Conservation (phyloP, 1,140 invertebrate species). For the Apocrypta bakeri region DNA sequence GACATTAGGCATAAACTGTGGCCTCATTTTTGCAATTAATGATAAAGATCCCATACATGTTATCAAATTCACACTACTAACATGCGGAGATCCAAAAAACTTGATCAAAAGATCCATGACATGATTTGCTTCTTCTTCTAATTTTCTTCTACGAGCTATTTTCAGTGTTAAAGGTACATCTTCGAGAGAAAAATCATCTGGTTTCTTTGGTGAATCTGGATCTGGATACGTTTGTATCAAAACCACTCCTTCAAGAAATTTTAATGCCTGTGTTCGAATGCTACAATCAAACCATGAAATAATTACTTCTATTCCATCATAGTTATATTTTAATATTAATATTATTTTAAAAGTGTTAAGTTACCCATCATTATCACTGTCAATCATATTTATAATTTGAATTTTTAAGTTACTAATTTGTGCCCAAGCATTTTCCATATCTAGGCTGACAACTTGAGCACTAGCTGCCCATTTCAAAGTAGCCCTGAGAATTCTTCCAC, state of each 20-base stretch:
- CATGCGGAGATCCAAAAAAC: conserved; percentile 95
- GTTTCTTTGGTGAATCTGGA: conserved; percentile 79
- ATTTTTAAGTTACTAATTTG: conserved; percentile 89
- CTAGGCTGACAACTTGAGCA: conserved; percentile 80
- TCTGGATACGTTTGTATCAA: conserved; percentile 91
- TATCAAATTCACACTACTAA: conserved; percentile 96
- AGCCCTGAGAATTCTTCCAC: conserved; percentile 88
- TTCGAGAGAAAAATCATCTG: conserved; percentile 89
- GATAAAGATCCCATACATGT: conserved; percentile 96
- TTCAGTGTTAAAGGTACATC: conserved; percentile 88
- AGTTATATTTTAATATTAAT: neutral
- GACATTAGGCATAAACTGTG: conserved; percentile 90
- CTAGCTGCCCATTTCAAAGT: conserved; percentile 90
- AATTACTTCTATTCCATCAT: neutral
- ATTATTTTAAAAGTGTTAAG: too few relatives aligned
- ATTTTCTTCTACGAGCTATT: conserved; percentile 87
- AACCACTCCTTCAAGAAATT: conserved; percentile 95
- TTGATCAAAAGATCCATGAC: conserved; percentile 92
- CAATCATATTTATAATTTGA: conserved; percentile 91
- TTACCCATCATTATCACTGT: conserved; percentile 97
- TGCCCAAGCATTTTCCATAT: conserved; percentile 91
- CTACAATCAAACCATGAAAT: conserved; percentile 61
- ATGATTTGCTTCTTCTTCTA: conserved; percentile 95
- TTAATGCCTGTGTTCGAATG: conserved; percentile 94
- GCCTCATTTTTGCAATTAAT: conserved; percentile 90